A percentile compares a stretch with the other conserved stretches of the same genome.
phyloP scores from a whole-genome alignment of 2,113 vertebrate species.

The Marmota flaviventris region DNA sequence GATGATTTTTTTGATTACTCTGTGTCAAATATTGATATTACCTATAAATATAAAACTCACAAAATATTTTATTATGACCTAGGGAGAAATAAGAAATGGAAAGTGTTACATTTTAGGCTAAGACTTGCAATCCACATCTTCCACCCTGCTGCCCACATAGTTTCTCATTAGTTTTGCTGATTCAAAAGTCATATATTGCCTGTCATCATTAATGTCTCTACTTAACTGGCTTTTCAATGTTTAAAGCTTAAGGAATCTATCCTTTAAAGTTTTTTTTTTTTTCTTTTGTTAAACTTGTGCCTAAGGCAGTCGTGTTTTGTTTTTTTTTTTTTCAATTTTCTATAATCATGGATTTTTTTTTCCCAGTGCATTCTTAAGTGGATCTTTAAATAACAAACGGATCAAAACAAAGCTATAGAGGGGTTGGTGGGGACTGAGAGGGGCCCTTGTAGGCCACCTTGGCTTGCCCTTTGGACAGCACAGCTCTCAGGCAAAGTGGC shows the following conservation, averaged over 20 bases:
- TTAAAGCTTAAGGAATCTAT: slow-evolving; percentile 29
- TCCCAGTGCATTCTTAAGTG: not conserved
- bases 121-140: not conserved
- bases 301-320: not conserved
- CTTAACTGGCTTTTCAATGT: slow-evolving; percentile 19
- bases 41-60: not conserved
- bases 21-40: not conserved
- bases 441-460: not conserved
- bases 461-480: not conserved
- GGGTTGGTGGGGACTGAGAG: not conserved
- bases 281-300: not conserved
- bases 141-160: not conserved
- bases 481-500: not conserved
- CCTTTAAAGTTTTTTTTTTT: not conserved
- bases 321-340: not conserved
- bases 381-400: not conserved
- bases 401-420: not conserved
- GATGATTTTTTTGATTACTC: not conserved
- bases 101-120: not conserved
- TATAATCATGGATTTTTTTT: not conserved
- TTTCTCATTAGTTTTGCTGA: not conserved
- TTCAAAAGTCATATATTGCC: not conserved
- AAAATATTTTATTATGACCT: not conserved
- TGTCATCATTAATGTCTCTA: not conserved
- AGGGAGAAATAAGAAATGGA: not conserved